A percentile compares a stretch with the other conserved stretches of the same genome.
phyloP scores from a whole-genome alignment of 2,888 invertebrate genomes.

The Lithophane leautieri region DNA sequence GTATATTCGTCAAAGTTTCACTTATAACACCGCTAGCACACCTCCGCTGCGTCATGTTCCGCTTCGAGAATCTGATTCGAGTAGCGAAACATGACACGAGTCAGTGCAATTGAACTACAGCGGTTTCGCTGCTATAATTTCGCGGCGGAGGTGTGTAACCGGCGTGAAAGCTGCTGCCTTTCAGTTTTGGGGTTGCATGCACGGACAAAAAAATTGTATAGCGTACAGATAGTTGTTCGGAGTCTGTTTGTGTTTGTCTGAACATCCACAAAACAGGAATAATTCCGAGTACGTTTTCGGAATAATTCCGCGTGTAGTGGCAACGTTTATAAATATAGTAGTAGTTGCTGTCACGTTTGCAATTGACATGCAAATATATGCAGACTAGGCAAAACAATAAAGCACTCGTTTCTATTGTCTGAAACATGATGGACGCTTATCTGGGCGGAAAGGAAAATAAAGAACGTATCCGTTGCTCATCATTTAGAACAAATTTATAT shows the following conservation, averaged over 20 bases:
- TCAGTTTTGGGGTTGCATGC: not conserved
- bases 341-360: constrained; percentile 11
- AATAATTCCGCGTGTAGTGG: not conserved
- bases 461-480: constrained; percentile 23
- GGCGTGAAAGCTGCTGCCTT: not conserved
- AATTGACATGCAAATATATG: constrained; percentile 50
- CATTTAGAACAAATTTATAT: constrained; percentile 19
- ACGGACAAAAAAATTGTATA: not conserved
- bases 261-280: not conserved
- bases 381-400: constrained; percentile 48
- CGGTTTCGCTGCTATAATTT: too few species aligned
- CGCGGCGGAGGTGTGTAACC: too few species aligned
- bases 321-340: constrained; percentile 24
- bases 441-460: constrained; percentile 33
- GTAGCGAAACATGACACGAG: too few species aligned
- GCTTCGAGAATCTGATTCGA: too few species aligned
- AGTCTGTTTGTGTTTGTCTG: not conserved
- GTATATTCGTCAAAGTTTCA: too few species aligned
- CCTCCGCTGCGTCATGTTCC: too few species aligned
- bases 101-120: too few species aligned
- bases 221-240: not conserved
- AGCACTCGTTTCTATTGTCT: constrained; percentile 46
- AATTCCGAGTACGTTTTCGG: not conserved
- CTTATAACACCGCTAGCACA: too few species aligned
- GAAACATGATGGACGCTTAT: constrained; percentile 42